These are phyloP conservation scores for Neosilurus mollespiculum DNA, from an alignment of 2,797 vertebrate genomes.

Conservation along the genomic window DNA sequence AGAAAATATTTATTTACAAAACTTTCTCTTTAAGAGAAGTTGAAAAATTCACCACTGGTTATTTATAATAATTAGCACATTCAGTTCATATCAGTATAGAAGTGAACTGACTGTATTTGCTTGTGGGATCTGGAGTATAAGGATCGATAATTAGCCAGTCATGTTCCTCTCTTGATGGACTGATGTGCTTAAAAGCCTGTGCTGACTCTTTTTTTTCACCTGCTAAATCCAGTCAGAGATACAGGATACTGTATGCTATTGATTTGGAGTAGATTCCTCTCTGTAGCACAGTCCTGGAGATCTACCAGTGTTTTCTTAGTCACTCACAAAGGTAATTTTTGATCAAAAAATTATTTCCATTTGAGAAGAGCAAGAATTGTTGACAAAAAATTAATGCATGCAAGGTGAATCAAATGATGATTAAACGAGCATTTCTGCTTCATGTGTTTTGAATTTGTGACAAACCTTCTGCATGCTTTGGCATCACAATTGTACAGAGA, in stretches of 20 bases:
- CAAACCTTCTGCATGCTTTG: neutral
- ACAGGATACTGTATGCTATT: conserved; percentile 33
- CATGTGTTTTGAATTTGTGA: conserved; percentile 16
- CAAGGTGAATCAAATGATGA: conserved; percentile 1
- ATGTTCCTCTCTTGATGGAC: neutral
- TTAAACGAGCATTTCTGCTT: conserved; percentile 18
- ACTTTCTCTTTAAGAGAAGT: neutral
- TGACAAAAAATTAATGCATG: neutral
- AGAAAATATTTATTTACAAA: neutral
- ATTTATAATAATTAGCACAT: neutral
- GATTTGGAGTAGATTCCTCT: conserved; percentile 29
- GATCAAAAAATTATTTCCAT: neutral
- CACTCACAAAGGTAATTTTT: neutral
- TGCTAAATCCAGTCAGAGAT: conserved; percentile 33
- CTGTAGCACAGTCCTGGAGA: conserved; percentile 7
- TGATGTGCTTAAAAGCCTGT: conserved; percentile 29
- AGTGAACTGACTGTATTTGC: neutral
- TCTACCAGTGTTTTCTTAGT: neutral
- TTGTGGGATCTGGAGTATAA: conserved; percentile 15
- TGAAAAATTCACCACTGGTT: neutral
- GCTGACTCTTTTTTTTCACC: conserved; percentile 17
- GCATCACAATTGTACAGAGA: too few relatives aligned
- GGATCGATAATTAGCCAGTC: conserved; percentile 24
- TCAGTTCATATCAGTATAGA: neutral
- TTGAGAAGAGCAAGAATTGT: neutral